A percentile compares a stretch with the other conserved stretches of the same genome.
Conservation (phyloP, 2,888 invertebrate species). For the Cosmopolites sordidus region DNA sequence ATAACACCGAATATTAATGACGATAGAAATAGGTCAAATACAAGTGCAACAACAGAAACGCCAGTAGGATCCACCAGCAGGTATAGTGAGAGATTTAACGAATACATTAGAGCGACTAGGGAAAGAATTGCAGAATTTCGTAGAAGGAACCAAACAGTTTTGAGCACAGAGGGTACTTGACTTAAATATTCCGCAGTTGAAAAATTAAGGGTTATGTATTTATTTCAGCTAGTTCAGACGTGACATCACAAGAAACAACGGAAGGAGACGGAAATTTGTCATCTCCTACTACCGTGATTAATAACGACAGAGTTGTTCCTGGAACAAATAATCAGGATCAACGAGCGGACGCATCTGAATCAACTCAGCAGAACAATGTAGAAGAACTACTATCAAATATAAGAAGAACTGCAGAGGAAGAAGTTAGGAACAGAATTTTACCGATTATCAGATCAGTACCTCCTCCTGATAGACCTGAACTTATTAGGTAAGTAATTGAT, state of each 20-base stretch:
- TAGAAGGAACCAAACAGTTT: slow-evolving; percentile 4
- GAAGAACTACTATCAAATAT: slow-evolving; percentile 34
- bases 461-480: slow-evolving; percentile 36
- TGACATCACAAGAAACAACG: slow-evolving; percentile 8
- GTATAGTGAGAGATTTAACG: slow-evolving; percentile 20
- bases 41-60: not conserved
- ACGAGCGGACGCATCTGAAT: not conserved
- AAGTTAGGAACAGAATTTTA: slow-evolving; percentile 36
- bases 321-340: not conserved
- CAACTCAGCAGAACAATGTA: slow-evolving; percentile 24
- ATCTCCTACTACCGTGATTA: not conserved
- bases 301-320: slow-evolving; percentile 4
- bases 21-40: not conserved
- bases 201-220: not conserved
- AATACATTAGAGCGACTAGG: slow-evolving; percentile 19
- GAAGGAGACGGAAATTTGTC: slow-evolving; percentile 8
- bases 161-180: slow-evolving; percentile 9
- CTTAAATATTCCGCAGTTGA: slow-evolving; percentile 1
- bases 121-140: slow-evolving; percentile 20
- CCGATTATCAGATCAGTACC: slow-evolving; percentile 40
- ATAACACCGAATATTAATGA: not conserved
- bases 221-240: slow-evolving; percentile 5
- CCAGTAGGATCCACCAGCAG: slow-evolving; percentile 8
- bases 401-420: slow-evolving; percentile 35
- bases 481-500: slow-evolving; percentile 33